phyloP scores from a whole-genome alignment of 2,797 vertebrate genomes.

The Adelosebastes latens region DNA sequence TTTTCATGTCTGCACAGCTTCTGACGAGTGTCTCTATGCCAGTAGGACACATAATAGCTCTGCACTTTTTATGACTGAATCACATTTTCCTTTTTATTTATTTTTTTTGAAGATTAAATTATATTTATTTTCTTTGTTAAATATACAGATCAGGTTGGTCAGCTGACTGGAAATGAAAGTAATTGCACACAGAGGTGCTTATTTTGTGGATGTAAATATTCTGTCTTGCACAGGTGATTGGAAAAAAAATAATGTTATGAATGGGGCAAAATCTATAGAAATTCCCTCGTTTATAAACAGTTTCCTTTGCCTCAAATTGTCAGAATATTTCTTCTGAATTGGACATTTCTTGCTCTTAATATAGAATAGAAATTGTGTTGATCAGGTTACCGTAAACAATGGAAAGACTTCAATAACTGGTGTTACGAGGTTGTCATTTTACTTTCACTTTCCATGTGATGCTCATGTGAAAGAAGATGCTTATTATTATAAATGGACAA shows the following conservation, averaged over 20 bases:
- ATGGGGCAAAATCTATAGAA: too few relatives aligned
- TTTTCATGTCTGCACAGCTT: not conserved
- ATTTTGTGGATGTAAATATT: slow-evolving; percentile 17
- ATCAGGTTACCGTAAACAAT: not conserved
- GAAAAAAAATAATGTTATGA: too few relatives aligned
- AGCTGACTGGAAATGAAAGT: slow-evolving; percentile 5
- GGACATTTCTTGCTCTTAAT: slow-evolving; percentile 3
- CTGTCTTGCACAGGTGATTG: not conserved
- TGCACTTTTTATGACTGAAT: slow-evolving; percentile 53
- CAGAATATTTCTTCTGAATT: not conserved
- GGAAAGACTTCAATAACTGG: not conserved
- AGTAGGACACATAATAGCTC: slow-evolving; percentile 10
- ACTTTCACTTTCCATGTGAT: not conserved
- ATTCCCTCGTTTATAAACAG: not conserved
- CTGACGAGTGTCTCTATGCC: slow-evolving; percentile 4
- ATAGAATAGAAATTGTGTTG: not conserved
- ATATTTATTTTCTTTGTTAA: slow-evolving; percentile 64
- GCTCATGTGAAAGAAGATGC: not conserved
- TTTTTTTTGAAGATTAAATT: slow-evolving; percentile 44
- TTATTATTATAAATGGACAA: not conserved
- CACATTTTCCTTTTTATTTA: slow-evolving; percentile 53
- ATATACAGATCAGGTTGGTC: slow-evolving; percentile 12
- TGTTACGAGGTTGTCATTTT: not conserved
- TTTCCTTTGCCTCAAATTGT: not conserved
- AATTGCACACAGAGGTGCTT: slow-evolving; percentile 21